Evolutionary conservation across 2,113 vertebrate genomes (phyloP).

Genomic region (Macrotus californicus): DNA sequence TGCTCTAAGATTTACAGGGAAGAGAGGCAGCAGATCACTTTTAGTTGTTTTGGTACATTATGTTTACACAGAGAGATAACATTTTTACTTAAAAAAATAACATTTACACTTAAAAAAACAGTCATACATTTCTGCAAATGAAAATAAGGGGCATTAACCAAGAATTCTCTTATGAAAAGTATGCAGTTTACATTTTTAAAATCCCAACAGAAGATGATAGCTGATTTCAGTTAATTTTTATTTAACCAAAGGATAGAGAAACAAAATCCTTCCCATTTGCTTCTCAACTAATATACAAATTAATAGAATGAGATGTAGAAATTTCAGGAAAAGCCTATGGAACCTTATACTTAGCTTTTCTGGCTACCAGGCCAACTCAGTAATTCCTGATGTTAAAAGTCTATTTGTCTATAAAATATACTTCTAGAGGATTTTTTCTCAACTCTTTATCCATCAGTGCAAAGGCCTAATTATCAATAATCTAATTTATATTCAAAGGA

Average conservation of each 20-base stretch:
- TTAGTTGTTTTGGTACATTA: background rate
- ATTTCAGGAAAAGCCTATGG: background rate
- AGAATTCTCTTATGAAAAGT: background rate
- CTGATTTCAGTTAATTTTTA: background rate
- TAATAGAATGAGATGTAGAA: conserved; percentile 22
- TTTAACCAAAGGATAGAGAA: background rate
- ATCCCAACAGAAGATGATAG: background rate
- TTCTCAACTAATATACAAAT: background rate
- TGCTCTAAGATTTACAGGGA: background rate
- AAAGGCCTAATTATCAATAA: background rate
- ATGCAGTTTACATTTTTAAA: background rate
- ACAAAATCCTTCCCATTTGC: background rate
- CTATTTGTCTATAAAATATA: background rate
- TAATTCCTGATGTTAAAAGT: background rate
- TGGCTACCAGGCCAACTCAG: background rate
- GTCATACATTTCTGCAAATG: background rate
- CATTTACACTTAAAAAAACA: background rate
- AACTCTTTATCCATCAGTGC: background rate
- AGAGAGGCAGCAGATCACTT: background rate
- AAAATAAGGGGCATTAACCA: background rate
- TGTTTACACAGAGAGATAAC: background rate
- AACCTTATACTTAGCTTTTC: background rate
- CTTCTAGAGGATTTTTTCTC: background rate
- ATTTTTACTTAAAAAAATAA: background rate
- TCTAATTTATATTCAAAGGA: conserved; percentile 18